phyloP scores from a whole-genome alignment of 2,888 invertebrate species.

The Carcina quercana region DNA sequence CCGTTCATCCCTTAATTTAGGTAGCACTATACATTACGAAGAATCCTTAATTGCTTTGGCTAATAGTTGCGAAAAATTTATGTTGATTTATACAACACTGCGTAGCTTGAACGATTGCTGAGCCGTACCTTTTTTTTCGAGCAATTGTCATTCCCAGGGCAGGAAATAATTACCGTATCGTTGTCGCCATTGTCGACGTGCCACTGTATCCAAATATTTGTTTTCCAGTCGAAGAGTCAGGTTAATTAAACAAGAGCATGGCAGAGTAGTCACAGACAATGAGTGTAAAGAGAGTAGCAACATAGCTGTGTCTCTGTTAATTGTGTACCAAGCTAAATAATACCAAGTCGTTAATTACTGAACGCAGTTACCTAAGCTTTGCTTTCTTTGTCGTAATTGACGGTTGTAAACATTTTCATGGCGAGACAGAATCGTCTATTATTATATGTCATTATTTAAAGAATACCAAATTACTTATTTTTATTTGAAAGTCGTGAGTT shows the following conservation, averaged over 20 bases:
- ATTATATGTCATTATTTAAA: constrained; percentile 28
- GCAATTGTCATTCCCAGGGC: too few relatives aligned
- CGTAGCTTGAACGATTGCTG: too few relatives aligned
- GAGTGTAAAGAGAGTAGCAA: constrained; percentile 18
- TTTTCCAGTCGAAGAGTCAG: background rate
- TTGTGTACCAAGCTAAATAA: constrained; percentile 20
- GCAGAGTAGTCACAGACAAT: constrained; percentile 21
- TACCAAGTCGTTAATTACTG: constrained; percentile 25
- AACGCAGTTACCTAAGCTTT: constrained; percentile 26
- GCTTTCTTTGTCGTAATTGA: constrained; percentile 37
- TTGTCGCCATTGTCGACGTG: too few relatives aligned
- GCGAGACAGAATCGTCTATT: constrained; percentile 21
- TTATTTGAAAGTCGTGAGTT: constrained; percentile 25
- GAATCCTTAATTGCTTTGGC: too few relatives aligned
- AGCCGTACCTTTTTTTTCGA: too few relatives aligned
- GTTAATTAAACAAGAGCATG: background rate
- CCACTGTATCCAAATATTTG: too few relatives aligned
- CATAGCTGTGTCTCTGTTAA: constrained; percentile 20
- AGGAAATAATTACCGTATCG: too few relatives aligned
- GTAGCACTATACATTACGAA: too few relatives aligned
- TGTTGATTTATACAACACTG: too few relatives aligned
- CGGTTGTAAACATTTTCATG: constrained; percentile 25
- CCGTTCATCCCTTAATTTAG: too few relatives aligned
- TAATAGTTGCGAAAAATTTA: too few relatives aligned
- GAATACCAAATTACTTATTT: constrained; percentile 26